Evolutionary conservation across 2,888 invertebrate genomes (phyloP).

Genomic region (Oscheius sp.): DNA sequence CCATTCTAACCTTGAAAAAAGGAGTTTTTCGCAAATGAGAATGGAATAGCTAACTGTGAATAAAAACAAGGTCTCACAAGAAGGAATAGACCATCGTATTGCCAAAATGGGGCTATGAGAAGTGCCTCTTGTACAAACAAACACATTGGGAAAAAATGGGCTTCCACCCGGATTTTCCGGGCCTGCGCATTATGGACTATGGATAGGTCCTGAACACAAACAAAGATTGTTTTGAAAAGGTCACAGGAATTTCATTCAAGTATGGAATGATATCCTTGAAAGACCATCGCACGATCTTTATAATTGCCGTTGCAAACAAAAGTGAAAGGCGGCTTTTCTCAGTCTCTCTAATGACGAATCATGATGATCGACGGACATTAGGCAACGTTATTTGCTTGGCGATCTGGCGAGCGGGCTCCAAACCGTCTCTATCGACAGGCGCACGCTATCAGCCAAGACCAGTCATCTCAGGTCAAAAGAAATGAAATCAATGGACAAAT

Average conservation of each 20-base stretch:
- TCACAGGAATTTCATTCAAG: not conserved
- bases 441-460: slow-evolving; percentile 21
- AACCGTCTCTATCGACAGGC: slow-evolving; percentile 22
- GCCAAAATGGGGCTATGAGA: not conserved
- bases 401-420: slow-evolving; percentile 23
- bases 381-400: slow-evolving; percentile 14
- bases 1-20: slow-evolving; percentile 1
- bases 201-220: not conserved
- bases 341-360: slow-evolving; percentile 8
- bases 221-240: not conserved
- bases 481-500: not conserved
- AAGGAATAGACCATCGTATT: not conserved
- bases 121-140: slow-evolving; percentile 22
- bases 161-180: slow-evolving; percentile 23
- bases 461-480: not conserved
- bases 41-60: not conserved
- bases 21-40: not conserved
- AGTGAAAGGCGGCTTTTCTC: not conserved
- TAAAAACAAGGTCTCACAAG: not conserved
- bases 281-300: not conserved
- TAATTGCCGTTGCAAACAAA: slow-evolving; percentile 7
- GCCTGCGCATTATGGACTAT: not conserved
- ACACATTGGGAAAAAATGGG: not conserved
- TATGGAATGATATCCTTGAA: no score
- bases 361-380: slow-evolving; percentile 1